Evolutionary conservation across 2,888 invertebrate species (phyloP).

Genomic region (Ennomos fuscantarius): DNA sequence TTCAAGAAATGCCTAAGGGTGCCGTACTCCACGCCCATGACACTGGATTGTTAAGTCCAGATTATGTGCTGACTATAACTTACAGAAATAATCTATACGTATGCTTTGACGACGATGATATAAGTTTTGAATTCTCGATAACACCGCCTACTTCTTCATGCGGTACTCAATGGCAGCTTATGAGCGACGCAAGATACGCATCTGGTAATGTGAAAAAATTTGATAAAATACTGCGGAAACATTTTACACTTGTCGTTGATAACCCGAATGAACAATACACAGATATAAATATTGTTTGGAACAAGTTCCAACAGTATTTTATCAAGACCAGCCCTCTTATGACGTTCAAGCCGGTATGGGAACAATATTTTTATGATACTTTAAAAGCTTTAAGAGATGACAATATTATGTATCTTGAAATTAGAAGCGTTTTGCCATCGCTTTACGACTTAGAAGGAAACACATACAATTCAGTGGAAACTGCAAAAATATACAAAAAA

Average conservation of each 20-base stretch:
- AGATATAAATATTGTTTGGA: slow-evolving; percentile 86
- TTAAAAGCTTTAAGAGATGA: slow-evolving; percentile 87
- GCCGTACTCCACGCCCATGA: slow-evolving; percentile 89
- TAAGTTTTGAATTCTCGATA: slow-evolving; percentile 63
- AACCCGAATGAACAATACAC: slow-evolving; percentile 74
- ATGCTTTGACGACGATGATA: slow-evolving; percentile 63
- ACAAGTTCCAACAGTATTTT: slow-evolving; percentile 84
- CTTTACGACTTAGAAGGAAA: slow-evolving; percentile 89
- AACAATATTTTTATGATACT: slow-evolving; percentile 87
- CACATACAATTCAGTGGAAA: slow-evolving; percentile 77
- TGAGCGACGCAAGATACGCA: slow-evolving; percentile 75
- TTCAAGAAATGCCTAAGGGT: slow-evolving; percentile 91
- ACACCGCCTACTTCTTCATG: slow-evolving; percentile 52
- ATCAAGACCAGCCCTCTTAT: slow-evolving; percentile 78
- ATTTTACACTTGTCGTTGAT: slow-evolving; percentile 83
- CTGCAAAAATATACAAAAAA: slow-evolving; percentile 83
- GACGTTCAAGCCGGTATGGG: slow-evolving; percentile 87
- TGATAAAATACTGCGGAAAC: slow-evolving; percentile 78
- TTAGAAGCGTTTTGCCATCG: slow-evolving; percentile 86
- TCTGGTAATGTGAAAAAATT: slow-evolving; percentile 78
- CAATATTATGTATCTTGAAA: slow-evolving; percentile 89
- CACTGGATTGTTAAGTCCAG: slow-evolving; percentile 85
- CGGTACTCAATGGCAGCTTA: slow-evolving; percentile 74
- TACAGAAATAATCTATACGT: slow-evolving; percentile 86
- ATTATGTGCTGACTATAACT: slow-evolving; percentile 87